Evolutionary conservation across 2,113 vertebrate species (phyloP), one percentile per base, ranked within the genome.

Genomic region (Ancistrus triradiatus): DNA sequence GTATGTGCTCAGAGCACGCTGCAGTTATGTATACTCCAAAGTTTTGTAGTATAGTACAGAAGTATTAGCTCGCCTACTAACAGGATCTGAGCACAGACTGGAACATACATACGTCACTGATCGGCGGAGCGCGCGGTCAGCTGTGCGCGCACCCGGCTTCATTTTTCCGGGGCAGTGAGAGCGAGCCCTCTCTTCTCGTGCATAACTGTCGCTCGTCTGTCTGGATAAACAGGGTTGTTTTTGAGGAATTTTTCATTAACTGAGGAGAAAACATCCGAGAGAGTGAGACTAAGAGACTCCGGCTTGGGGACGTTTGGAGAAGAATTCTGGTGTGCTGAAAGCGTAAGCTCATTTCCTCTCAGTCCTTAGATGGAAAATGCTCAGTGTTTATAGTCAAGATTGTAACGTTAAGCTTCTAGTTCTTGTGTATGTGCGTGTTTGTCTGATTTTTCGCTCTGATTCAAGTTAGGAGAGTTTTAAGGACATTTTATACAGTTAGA

Each of bases 131-230:
- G 56, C 22, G 42, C 40, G 57, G 57, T 59, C 40, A 46, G 57
- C 57, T 59, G 57, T 46, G 40, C 57, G 57, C 57, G 57, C 27
- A 11, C 40, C 28, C 57, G 25, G 25, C 42, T 42, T 47, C 57
- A 31, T 59, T 59, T 59, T 22, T 33, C 42, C 27, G 24, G 24
- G 13, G 6, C 22, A 13, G 51, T 6, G 57, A 38, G 56, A 38
- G 57, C 56, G 56, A 38, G 56, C 31, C 15, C 56, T n/a, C 56
- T 38, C 38, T 22, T 15, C 3, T 42, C 55, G 21, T 18, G 33
- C 51, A 21, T 4, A 1, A 7, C 24, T 19, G 5, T 3, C 7
- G 53, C 21, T 42, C 15, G 33, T 1, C 14, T 57, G 9, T 24
- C 37, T 14, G 13, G 1, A 2, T 10, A 5, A 35, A 17, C 35